A percentile compares a stretch with the other conserved stretches of the same genome.
phyloP scores from a whole-genome alignment of 2,797 vertebrate genomes.

The Parauchenoglanis ngamensis region DNA sequence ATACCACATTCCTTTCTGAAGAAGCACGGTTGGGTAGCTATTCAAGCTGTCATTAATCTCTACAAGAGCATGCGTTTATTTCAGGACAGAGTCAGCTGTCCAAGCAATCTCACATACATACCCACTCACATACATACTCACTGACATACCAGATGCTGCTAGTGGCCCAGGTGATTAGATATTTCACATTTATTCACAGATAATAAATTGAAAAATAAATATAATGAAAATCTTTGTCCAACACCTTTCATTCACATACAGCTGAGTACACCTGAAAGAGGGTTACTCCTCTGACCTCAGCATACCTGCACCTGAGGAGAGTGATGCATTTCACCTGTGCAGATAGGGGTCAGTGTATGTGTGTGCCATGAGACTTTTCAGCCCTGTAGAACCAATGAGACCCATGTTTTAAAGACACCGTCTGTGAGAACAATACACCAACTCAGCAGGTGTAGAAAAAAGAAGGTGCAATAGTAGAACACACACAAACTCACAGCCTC shows the following conservation, averaged over 20 bases:
- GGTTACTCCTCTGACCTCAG: slow-evolving; percentile 61
- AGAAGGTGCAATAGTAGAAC: slow-evolving; percentile 54
- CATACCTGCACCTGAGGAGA: slow-evolving; percentile 59
- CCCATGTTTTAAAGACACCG: slow-evolving; percentile 64
- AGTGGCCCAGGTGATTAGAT: slow-evolving; percentile 63
- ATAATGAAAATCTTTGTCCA: not conserved
- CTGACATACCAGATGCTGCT: slow-evolving; percentile 70
- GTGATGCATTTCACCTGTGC: slow-evolving; percentile 35
- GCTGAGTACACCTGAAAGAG: slow-evolving; percentile 44
- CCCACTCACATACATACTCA: slow-evolving; percentile 18
- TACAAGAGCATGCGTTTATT: slow-evolving; percentile 80
- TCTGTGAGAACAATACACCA: slow-evolving; percentile 66
- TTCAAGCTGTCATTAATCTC: slow-evolving; percentile 89
- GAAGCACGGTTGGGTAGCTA: slow-evolving; percentile 81
- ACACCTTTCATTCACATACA: not conserved
- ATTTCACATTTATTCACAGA: not conserved
- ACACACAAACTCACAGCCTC: slow-evolving; percentile 52
- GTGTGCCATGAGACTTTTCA: slow-evolving; percentile 62
- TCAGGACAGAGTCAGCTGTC: slow-evolving; percentile 85
- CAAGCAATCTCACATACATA: slow-evolving; percentile 35
- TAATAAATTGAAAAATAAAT: not conserved
- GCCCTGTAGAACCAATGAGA: slow-evolving; percentile 69
- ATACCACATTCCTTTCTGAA: slow-evolving; percentile 80
- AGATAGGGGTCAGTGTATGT: slow-evolving; percentile 78
- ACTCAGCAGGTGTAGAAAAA: slow-evolving; percentile 66